A percentile compares a stretch with the other conserved stretches of the same genome.
phyloP scores from a whole-genome alignment of 1,140 invertebrate genomes.

The Steinernema khuongi region DNA sequence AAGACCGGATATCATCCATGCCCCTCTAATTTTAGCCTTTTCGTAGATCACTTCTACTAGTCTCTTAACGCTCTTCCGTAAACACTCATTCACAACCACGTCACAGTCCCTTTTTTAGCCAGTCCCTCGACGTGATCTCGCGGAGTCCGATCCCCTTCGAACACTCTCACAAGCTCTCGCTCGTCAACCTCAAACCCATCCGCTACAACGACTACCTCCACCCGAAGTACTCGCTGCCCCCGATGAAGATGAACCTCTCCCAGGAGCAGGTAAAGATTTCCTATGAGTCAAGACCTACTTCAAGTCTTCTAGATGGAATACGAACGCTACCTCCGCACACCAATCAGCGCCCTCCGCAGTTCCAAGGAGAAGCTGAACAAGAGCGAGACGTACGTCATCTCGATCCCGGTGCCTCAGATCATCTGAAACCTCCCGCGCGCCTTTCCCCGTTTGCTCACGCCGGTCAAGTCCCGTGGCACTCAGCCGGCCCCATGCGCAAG shows the following conservation, averaged over 20 bases:
- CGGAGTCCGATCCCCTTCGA: conserved; percentile 11
- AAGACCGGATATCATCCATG: too few relatives aligned
- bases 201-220: conserved; percentile 30
- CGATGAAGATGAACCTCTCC: conserved; percentile 27
- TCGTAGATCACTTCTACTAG: too few relatives aligned
- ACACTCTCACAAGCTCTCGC: conserved; percentile 22
- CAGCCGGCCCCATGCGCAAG: neutral
- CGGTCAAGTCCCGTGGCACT: neutral
- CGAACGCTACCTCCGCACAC: conserved; percentile 11
- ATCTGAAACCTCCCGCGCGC: neutral
- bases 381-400: neutral
- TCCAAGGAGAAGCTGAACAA: neutral
- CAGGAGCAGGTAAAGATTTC: neutral
- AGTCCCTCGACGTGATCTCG: conserved; percentile 22
- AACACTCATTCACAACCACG: neutral
- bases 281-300: neutral
- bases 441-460: neutral
- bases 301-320: neutral
- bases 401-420: neutral
- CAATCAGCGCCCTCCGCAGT: conserved; percentile 1
- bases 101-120: conserved; percentile 19
- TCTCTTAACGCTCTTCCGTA: too few relatives aligned
- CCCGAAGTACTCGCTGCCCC: conserved; percentile 32
- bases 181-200: conserved; percentile 23
- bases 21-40: too few relatives aligned